Percentiles rank a stretch among this genome's conserved stretches.
Evolutionary conservation across 2,888 invertebrate species (phyloP).

Genomic region (Lepidocyrtinus sp.): DNA sequence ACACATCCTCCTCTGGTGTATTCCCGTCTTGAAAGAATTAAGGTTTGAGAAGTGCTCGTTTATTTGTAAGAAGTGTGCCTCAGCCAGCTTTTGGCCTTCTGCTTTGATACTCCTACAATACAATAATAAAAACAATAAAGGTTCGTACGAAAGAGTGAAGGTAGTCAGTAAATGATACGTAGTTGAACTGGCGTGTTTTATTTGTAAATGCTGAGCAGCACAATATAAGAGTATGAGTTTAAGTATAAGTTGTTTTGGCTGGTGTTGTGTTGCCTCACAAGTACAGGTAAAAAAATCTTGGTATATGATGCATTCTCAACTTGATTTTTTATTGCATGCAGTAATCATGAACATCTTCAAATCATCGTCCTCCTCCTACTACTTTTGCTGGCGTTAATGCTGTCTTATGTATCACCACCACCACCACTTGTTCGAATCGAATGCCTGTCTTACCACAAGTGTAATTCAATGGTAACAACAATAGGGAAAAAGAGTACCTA

Average conservation of each 20-base stretch:
- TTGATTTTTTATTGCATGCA: not conserved
- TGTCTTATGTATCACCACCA: not conserved
- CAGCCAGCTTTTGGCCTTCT: not conserved
- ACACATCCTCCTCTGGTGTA: not conserved
- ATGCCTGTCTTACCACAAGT: not conserved
- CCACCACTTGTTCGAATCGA: constrained; percentile 1
- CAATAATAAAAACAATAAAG: not conserved
- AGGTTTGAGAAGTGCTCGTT: constrained; percentile 11
- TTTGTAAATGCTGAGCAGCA: no score
- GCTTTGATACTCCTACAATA: not conserved
- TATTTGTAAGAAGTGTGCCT: constrained; percentile 44
- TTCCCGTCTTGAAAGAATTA: not conserved
- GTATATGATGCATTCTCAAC: no score
- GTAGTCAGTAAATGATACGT: not conserved
- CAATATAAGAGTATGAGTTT: no score
- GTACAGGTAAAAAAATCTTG: no score
- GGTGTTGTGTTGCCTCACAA: no score
- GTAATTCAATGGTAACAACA: constrained; percentile 12
- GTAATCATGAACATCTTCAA: constrained; percentile 18
- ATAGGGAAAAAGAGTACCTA: not conserved
- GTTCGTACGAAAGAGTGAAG: not conserved
- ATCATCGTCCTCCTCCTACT: constrained; percentile 19
- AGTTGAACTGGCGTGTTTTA: no score
- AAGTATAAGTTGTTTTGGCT: no score
- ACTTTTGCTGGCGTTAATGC: constrained; percentile 4